Percentiles rank a stretch among this genome's conserved stretches.
Evolutionary conservation across 2,797 vertebrate genomes (phyloP).

Genomic region (Malurus leucopterus): DNA sequence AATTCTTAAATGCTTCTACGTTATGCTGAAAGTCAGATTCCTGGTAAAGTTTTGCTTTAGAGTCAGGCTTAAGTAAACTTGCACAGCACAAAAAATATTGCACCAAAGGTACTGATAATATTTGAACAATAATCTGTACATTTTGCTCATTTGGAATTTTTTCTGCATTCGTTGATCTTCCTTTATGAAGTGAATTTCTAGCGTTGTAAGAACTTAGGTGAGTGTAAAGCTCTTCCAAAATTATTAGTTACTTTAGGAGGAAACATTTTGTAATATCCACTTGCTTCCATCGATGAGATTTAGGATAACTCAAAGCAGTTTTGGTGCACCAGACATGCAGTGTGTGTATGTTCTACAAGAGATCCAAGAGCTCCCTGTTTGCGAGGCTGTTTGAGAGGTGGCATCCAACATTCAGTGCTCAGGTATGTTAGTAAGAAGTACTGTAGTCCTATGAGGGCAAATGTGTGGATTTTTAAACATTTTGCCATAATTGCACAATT

Average conservation of each 20-base stretch:
- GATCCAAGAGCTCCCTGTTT: constrained; percentile 46
- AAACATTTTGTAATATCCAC: constrained; percentile 40
- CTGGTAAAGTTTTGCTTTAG: constrained; percentile 51
- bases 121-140: constrained; percentile 18
- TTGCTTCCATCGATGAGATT: constrained; percentile 45
- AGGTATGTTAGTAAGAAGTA: constrained; percentile 82
- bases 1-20: constrained; percentile 67
- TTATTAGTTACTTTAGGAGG: constrained; percentile 44
- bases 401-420: constrained; percentile 77
- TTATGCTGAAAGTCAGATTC: constrained; percentile 61
- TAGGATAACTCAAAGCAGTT: constrained; percentile 37
- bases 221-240: constrained; percentile 55
- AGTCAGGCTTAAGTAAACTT: constrained; percentile 62
- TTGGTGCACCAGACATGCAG: constrained; percentile 60
- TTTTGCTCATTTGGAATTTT: constrained; percentile 16
- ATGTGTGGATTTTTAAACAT: constrained; percentile 78
- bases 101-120: constrained; percentile 62
- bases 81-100: constrained; percentile 49
- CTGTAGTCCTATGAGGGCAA: constrained; percentile 78
- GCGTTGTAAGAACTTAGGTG: constrained; percentile 38
- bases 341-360: constrained; percentile 54
- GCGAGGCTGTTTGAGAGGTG: constrained; percentile 64
- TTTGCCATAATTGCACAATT: constrained; percentile 82
- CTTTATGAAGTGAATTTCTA: constrained; percentile 43
- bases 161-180: constrained; percentile 42